A percentile compares a stretch with the other conserved stretches of the same genome.
Evolutionary conservation across 2,797 vertebrate species (phyloP).

Genomic region (Setipinna tenuifilis): DNA sequence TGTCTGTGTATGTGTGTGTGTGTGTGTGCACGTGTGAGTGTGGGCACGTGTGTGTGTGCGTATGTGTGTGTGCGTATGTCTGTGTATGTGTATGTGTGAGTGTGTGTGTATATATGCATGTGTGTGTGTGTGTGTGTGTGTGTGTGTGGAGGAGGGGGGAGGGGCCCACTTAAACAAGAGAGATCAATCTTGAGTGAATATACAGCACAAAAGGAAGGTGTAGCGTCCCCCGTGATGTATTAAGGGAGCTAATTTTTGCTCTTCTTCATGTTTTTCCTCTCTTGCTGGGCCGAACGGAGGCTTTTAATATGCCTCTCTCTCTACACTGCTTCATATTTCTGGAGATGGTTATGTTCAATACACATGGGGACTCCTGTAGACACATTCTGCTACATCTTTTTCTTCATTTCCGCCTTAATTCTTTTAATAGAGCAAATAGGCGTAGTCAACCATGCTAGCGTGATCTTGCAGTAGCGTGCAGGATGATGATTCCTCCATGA

Average conservation of each 20-base stretch:
- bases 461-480: too few species aligned
- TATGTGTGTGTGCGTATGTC: slow-evolving; percentile 3
- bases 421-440: too few species aligned
- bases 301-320: background rate
- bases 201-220: slow-evolving; percentile 1
- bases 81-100: background rate
- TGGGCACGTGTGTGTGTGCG: background rate
- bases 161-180: slow-evolving; percentile 16
- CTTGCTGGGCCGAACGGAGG: background rate
- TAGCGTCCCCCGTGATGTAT: slow-evolving; percentile 4
- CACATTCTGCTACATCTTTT: too few species aligned
- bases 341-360: slow-evolving; percentile 4
- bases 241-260: background rate
- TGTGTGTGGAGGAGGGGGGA: background rate
- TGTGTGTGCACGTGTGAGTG: background rate
- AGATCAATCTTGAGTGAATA: background rate
- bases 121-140: background rate
- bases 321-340: background rate
- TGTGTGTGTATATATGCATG: slow-evolving; percentile 8
- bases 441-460: too few species aligned
- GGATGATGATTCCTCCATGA: too few species aligned
- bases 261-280: background rate
- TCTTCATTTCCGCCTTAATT: too few species aligned
- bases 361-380: background rate
- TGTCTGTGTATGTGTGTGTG: background rate